Conservation (phyloP, 2,888 invertebrate genomes). For the Thera obeliscata region DNA sequence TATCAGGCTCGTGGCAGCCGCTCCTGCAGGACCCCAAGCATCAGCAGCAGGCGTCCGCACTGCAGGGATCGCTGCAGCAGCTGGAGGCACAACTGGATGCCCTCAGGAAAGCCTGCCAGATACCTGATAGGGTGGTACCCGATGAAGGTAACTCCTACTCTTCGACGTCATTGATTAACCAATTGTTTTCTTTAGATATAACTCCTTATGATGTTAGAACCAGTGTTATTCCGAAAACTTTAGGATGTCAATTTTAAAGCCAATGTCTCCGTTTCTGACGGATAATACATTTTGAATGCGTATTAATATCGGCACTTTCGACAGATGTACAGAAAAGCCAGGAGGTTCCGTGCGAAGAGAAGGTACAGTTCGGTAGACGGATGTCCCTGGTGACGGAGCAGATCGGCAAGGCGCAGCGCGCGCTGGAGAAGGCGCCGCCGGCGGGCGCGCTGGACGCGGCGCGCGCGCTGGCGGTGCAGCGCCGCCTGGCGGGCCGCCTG, state of each 20-base stretch:
- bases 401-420: constrained; percentile 26
- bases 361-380: constrained; percentile 27
- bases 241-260: no score
- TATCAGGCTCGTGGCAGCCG: constrained; percentile 35
- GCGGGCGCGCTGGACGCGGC: constrained; percentile 27
- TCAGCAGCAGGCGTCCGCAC: constrained; percentile 19
- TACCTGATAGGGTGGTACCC: constrained; percentile 14
- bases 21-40: constrained; percentile 32
- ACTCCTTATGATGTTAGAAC: no score
- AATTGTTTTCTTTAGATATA: no score
- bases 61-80: constrained; percentile 39
- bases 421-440: constrained; percentile 31
- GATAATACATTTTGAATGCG: no score
- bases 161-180: neutral
- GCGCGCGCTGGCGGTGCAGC: constrained; percentile 36
- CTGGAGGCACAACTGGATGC: constrained; percentile 37
- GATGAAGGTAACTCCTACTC: constrained; percentile 14
- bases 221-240: no score
- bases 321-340: constrained; percentile 6
- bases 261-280: no score
- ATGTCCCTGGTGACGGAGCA: constrained; percentile 20
- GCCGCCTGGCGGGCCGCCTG: constrained; percentile 38
- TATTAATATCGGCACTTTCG: neutral
- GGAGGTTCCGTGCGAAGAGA: constrained; percentile 17
- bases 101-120: constrained; percentile 24